Evolutionary conservation across 2,797 vertebrate species (phyloP), one percentile per base, ranked within the genome.

Genomic region (Anniella stebbinsi): DNA sequence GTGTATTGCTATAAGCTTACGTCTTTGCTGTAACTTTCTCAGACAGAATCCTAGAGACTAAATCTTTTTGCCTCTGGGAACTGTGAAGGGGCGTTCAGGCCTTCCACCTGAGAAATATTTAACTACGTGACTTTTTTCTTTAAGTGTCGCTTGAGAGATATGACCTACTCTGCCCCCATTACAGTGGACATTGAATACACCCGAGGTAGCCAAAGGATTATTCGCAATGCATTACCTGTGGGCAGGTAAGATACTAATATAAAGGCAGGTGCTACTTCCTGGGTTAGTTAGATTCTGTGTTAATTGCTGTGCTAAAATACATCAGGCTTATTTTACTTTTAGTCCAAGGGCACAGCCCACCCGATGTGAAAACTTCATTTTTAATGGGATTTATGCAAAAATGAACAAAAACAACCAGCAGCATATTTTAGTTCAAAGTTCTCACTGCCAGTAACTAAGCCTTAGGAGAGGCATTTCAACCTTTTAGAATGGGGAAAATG

Each of bases 121-220:
- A 45, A 93, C 30, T 1, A 0, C 87, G 0, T 57, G 36, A 6
- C 36, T 93, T 38, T 82, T 93, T 70, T 96, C 17, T 91, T 92
- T 2, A 93, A 99, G 99, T 99, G 99, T 96, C 98, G 99, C 70
- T 96, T 99, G 92, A 97, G 99, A 93, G 99, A 99, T 95, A 99
- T 99, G 99, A 99, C 98, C 0, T 99, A 99, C 81, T 99, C 99
- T 0, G 99, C 99, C 0, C 98, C 99, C 0, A 99, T 99, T 91
- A 99, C 99, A 0, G 99, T 99, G 96, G 99, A 99, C 81, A 99
- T 99, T 0, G 99, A 99, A n/a, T 99, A 99, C 83, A 99, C 99
- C 1, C 97, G 99, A 17, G 99, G 99, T 80, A 99, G 98, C 95
- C 99, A 99, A 97, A 98, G 99, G 96, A 99, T 99, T 96, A 99